These are phyloP conservation scores for Brachyopa scutellaris DNA, from an alignment of 2,888 invertebrate species.

Conservation along the genomic window DNA sequence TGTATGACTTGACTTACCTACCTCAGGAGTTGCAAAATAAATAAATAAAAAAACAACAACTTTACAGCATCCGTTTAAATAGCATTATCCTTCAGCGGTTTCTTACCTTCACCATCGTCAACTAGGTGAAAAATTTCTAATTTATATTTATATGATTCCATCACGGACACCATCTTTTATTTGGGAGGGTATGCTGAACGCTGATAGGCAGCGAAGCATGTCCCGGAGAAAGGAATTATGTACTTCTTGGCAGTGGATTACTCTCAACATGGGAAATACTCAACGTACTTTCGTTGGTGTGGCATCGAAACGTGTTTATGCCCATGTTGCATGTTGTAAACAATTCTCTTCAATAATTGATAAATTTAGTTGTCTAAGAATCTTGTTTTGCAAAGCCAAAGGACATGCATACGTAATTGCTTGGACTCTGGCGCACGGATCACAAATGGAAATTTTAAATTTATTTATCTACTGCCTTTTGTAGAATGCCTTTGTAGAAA, in stretches of 20 bases:
- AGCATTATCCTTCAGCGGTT: constrained; percentile 26
- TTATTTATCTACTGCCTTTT: constrained; percentile 13
- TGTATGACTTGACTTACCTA: constrained; percentile 25
- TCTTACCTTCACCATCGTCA: neutral
- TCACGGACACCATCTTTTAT: constrained; percentile 37
- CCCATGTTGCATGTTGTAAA: constrained; percentile 60
- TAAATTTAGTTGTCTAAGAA: constrained; percentile 47
- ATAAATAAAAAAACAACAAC: constrained; percentile 9
- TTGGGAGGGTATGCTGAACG: neutral
- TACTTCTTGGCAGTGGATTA: constrained; percentile 57
- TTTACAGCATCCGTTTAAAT: constrained; percentile 47
- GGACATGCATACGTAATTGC: constrained; percentile 53
- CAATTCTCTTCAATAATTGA: constrained; percentile 61
- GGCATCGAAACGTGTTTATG: constrained; percentile 49
- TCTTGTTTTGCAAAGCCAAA: constrained; percentile 26
- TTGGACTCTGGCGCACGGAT: constrained; percentile 6
- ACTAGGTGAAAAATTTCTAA: constrained; percentile 55
- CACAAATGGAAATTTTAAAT: constrained; percentile 39
- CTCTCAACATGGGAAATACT: constrained; percentile 62
- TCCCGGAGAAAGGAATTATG: constrained; percentile 17
- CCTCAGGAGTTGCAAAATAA: neutral
- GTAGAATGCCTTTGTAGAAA: neutral
- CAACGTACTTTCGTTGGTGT: constrained; percentile 15
- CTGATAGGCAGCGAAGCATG: constrained; percentile 45
- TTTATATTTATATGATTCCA: constrained; percentile 66